Percentiles rank a stretch among this genome's conserved stretches.
These are phyloP conservation scores for Sweltsa coloradensis DNA, from an alignment of 1,140 invertebrate species.

Conservation along the genomic window DNA sequence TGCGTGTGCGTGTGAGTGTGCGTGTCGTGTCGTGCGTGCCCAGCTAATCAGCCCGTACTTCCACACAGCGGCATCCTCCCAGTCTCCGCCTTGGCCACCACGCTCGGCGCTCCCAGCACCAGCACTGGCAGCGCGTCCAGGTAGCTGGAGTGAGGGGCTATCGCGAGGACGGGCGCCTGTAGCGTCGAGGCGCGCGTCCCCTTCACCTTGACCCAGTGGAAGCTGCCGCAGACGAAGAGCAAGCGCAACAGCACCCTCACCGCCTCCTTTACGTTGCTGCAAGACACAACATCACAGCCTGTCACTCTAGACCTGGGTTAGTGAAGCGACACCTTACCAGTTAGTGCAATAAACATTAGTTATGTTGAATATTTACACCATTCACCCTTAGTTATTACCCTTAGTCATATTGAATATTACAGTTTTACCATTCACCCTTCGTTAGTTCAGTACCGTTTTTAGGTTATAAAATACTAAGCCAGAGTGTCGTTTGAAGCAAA, in stretches of 20 bases:
- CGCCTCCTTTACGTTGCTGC: conserved; percentile 41
- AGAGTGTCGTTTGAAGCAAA: too few relatives aligned
- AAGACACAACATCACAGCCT: conserved; percentile 9
- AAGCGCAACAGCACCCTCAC: conserved; percentile 53
- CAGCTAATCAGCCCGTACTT: conserved; percentile 65
- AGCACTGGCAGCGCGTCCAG: conserved; percentile 77
- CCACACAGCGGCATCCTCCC: conserved; percentile 71
- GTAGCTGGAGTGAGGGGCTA: conserved; percentile 84
- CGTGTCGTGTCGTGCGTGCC: too few relatives aligned
- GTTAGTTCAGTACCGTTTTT: too few relatives aligned
- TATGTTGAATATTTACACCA: too few relatives aligned
- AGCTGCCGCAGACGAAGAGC: conserved; percentile 67
- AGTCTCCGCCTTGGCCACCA: conserved; percentile 77
- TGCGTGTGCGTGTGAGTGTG: too few relatives aligned
- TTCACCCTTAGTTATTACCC: too few relatives aligned
- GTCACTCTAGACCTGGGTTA: too few relatives aligned
- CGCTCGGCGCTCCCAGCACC: conserved; percentile 65
- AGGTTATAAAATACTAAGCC: too few relatives aligned
- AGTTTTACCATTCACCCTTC: too few relatives aligned
- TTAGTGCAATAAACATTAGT: too few relatives aligned
- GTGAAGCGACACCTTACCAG: too few relatives aligned
- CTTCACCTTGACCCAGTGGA: conserved; percentile 58
- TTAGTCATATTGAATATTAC: too few relatives aligned
- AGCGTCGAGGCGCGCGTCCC: conserved; percentile 47
- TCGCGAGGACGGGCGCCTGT: conserved; percentile 73